Base-by-base conservation (phyloP, 2,888 invertebrate genomes). In the Apamea crenata region DNA sequence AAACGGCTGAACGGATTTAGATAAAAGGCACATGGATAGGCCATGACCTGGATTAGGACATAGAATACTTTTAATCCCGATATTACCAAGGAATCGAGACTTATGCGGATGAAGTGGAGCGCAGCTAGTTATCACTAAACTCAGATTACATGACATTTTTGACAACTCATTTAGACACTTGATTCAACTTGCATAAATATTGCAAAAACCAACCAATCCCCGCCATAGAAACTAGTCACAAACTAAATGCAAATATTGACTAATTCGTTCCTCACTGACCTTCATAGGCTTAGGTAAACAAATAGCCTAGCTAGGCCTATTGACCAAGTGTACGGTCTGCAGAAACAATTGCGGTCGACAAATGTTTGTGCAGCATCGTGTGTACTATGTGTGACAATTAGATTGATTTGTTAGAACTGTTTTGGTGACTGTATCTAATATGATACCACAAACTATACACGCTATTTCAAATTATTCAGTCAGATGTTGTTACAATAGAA, bases 291-390 rank as follows among this genome's bases (percentile, higher is more conserved):
- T 61, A 61, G 44, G 67, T 74, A 29, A 72, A 68, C 80, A 68
- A 79, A 78, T 63, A 78, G 7, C n/a, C 14, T 56, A 21, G 12
- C 16, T 56, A 16, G 12, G 61, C 82, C 66, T 81, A 68, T 83
- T 80, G 82, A 83, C 82, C 83, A 47, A 79, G 32, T 74, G 71
- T 65, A 65, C 67, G 25, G 79, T 74, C 67, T 29, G 16, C 74
- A 72, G 21, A 71, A 63, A 79, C 50, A 83, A 70, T 81, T 81
- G 80, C 53, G 78, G 69, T 47, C 79, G n/a, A 25, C 79, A 74
- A 83, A 83, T 47, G 32, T 83, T 83, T 79, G 66, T 40, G 16
- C 16, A 56, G 14, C 32, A 40, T 5, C 40, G 3, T 56, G 47
- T 29, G 44, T 68, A 6, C 44, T 50, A 36, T 44, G 77, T 66